A percentile compares a stretch with the other conserved stretches of the same genome.
phyloP scores from a whole-genome alignment of 2,797 vertebrate species.

The Parauchenoglanis ngamensis region DNA sequence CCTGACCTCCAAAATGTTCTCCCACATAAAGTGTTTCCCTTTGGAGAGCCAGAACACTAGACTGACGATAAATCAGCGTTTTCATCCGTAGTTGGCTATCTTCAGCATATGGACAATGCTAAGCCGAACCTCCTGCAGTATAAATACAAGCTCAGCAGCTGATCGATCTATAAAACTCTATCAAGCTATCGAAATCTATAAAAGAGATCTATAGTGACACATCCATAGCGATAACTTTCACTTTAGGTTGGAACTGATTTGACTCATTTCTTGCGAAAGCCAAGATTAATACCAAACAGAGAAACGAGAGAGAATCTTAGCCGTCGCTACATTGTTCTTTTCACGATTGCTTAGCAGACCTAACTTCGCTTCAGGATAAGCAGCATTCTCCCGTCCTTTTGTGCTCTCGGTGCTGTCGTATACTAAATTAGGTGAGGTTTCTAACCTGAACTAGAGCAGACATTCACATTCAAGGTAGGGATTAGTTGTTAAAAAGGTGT shows the following conservation, averaged over 20 bases:
- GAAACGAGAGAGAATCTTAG: background rate
- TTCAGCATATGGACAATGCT: background rate
- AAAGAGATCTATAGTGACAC: background rate
- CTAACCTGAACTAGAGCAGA: constrained; percentile 23
- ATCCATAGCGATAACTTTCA: background rate
- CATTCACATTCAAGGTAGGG: constrained; percentile 21
- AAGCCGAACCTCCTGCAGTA: background rate
- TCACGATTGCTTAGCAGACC: background rate
- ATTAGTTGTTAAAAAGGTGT: constrained; percentile 46
- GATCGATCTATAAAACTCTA: background rate
- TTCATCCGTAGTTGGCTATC: background rate
- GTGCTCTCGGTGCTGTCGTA: background rate
- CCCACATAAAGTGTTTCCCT: background rate
- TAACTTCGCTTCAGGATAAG: background rate
- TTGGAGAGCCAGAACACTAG: background rate
- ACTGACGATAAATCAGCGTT: background rate
- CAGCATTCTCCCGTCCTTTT: constrained; percentile 19
- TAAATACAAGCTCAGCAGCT: background rate
- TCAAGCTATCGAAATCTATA: background rate
- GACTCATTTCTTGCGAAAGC: background rate
- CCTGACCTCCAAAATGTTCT: constrained; percentile 10
- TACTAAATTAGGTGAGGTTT: background rate
- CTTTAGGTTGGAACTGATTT: background rate
- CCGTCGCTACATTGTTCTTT: background rate
- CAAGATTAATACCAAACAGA: background rate